phyloP scores from a whole-genome alignment of 2,113 vertebrate genomes.

The Malurus cyaneus region DNA sequence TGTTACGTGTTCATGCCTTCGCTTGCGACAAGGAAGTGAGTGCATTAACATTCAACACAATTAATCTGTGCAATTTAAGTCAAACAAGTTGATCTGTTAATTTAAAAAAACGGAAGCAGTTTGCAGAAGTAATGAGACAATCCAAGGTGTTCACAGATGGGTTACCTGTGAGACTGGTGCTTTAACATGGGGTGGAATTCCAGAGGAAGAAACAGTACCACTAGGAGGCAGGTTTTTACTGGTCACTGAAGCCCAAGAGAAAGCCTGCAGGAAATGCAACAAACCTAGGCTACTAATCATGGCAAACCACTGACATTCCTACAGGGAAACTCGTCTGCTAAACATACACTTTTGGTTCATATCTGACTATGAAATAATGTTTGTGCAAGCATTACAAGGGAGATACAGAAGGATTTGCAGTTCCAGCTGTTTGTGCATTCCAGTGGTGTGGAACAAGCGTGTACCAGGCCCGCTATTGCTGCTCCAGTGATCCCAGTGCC shows the following conservation, averaged over 20 bases:
- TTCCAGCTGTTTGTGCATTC: background rate
- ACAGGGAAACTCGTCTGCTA: conserved; percentile 70
- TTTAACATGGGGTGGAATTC: conserved; percentile 96
- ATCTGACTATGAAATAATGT: conserved; percentile 23
- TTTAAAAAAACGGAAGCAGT: conserved; percentile 72
- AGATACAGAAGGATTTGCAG: conserved; percentile 40
- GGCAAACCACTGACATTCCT: conserved; percentile 77
- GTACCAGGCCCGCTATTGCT: background rate
- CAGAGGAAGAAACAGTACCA: conserved; percentile 92
- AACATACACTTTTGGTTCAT: conserved; percentile 67
- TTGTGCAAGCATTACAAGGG: conserved; percentile 51
- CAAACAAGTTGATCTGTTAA: conserved; percentile 70
- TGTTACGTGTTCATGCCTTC: conserved; percentile 5
- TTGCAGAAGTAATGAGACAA: conserved; percentile 81
- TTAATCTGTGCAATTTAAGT: conserved; percentile 62
- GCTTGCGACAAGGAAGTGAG: conserved; percentile 59
- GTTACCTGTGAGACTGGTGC: conserved; percentile 96
- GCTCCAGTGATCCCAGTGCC: background rate
- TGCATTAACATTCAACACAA: conserved; percentile 66
- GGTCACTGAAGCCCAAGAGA: conserved; percentile 98
- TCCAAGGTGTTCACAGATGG: conserved; percentile 79
- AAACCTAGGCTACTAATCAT: conserved; percentile 82
- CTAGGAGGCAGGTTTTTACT: conserved; percentile 99
- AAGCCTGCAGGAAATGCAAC: conserved; percentile 89
- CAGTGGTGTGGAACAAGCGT: fast-evolving